A percentile compares a stretch with the other conserved stretches of the same genome.
Conservation (phyloP, 2,113 vertebrate genomes). For the Natator depressus region DNA sequence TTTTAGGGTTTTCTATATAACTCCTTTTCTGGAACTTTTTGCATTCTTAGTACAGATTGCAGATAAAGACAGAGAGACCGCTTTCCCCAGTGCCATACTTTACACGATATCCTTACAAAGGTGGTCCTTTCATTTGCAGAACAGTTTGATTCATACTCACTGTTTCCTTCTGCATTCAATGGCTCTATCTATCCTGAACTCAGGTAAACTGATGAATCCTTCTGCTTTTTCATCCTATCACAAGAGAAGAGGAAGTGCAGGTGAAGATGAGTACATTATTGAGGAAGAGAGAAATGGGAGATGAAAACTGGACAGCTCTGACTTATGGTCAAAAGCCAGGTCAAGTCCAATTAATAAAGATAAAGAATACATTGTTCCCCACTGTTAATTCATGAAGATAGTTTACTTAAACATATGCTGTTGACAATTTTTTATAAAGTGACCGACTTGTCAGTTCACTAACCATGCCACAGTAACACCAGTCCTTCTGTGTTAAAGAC, state of each 20-base stretch:
- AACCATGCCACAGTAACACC: not conserved
- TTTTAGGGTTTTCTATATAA: not conserved
- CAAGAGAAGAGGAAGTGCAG: not conserved
- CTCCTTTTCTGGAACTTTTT: not conserved
- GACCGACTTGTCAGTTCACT: slow-evolving; percentile 11
- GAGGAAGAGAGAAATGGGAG: not conserved
- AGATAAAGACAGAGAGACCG: not conserved
- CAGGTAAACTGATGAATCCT: slow-evolving; percentile 91
- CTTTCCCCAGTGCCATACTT: not conserved
- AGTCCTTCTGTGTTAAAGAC: slow-evolving; percentile 4
- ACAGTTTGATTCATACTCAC: slow-evolving; percentile 78
- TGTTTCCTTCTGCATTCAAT: slow-evolving; percentile 91
- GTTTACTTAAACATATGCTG: slow-evolving; percentile 1
- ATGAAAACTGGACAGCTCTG: not conserved
- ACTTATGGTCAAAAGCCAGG: not conserved
- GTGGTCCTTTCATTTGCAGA: not conserved
- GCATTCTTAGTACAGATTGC: not conserved
- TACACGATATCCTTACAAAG: not conserved
- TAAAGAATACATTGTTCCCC: not conserved
- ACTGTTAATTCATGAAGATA: not conserved
- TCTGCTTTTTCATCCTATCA: slow-evolving; percentile 91
- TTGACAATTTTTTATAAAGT: slow-evolving; percentile 7
- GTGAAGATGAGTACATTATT: not conserved
- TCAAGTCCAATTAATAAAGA: not conserved
- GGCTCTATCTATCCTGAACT: slow-evolving; percentile 93